Conservation (phyloP, 2,797 vertebrate genomes). For the Macropus fuliginosus region DNA sequence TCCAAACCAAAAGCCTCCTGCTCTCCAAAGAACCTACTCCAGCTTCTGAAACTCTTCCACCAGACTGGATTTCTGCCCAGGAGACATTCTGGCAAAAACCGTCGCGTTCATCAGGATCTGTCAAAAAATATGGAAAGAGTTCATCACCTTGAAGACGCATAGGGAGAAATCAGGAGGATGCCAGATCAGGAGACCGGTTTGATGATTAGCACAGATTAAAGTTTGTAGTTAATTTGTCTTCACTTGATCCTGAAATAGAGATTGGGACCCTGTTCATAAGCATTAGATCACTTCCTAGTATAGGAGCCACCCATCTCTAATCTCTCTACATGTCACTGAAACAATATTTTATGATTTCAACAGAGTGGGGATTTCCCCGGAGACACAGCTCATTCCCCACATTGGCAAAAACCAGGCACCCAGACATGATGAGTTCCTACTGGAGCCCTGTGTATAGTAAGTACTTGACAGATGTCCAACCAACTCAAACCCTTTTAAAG, state of each 20-base stretch:
- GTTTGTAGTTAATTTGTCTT: background rate
- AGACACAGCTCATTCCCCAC: background rate
- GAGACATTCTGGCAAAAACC: constrained; percentile 89
- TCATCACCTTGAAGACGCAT: background rate
- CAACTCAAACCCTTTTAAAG: background rate
- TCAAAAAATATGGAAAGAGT: constrained; percentile 13
- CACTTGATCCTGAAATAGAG: constrained; percentile 17
- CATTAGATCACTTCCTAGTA: background rate
- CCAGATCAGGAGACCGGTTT: background rate
- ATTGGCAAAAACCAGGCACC: background rate
- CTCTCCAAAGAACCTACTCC: constrained; percentile 84
- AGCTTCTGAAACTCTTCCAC: constrained; percentile 89
- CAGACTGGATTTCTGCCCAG: constrained; percentile 87
- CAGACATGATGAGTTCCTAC: background rate
- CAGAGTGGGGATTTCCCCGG: background rate
- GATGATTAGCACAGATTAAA: background rate
- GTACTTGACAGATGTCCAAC: background rate
- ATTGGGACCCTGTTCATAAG: background rate
- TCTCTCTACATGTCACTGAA: background rate
- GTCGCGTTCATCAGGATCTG: constrained; percentile 87
- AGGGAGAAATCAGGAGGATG: background rate
- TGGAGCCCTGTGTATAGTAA: background rate
- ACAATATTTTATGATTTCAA: background rate
- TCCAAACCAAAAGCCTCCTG: background rate
- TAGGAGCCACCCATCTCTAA: constrained; percentile 3